A percentile compares a stretch with the other conserved stretches of the same genome.
Conservation (phyloP, 2,888 invertebrate species). For the Erebia palarica region DNA sequence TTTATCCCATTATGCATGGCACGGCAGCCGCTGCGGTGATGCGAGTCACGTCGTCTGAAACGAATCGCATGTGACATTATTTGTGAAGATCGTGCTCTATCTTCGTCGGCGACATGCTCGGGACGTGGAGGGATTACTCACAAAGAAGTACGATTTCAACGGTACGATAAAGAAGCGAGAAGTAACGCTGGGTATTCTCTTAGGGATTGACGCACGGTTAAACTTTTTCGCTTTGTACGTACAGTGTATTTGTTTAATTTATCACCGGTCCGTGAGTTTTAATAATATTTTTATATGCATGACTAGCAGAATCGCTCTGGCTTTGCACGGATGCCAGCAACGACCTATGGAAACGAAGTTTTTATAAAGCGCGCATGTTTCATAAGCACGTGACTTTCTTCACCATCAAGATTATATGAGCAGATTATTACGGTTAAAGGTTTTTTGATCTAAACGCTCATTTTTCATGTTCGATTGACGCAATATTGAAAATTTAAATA, state of each 20-base stretch:
- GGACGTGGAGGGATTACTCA: slow-evolving; percentile 82
- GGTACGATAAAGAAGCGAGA: slow-evolving; percentile 79
- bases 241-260: slow-evolving; percentile 45
- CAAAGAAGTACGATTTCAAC: slow-evolving; percentile 82
- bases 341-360: too few relatives aligned
- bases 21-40: slow-evolving; percentile 67
- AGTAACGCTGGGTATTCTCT: slow-evolving; percentile 73
- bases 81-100: slow-evolving; percentile 83
- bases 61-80: slow-evolving; percentile 83
- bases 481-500: too few relatives aligned
- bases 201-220: slow-evolving; percentile 74
- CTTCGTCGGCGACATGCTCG: slow-evolving; percentile 80
- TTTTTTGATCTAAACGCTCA: too few relatives aligned
- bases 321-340: background rate
- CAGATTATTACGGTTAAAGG: too few relatives aligned
- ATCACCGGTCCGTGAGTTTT: slow-evolving; percentile 31
- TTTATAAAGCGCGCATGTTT: too few relatives aligned
- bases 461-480: too few relatives aligned
- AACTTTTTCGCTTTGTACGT: slow-evolving; percentile 56
- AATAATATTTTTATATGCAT: slow-evolving; percentile 7
- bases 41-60: slow-evolving; percentile 81
- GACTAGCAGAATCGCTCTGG: background rate
- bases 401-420: too few relatives aligned
- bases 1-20: slow-evolving; percentile 82
- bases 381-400: too few relatives aligned